These are phyloP conservation scores for Pseudomyrmex dendroicus DNA, from an alignment of 1,140 invertebrate species.

Conservation along the genomic window DNA sequence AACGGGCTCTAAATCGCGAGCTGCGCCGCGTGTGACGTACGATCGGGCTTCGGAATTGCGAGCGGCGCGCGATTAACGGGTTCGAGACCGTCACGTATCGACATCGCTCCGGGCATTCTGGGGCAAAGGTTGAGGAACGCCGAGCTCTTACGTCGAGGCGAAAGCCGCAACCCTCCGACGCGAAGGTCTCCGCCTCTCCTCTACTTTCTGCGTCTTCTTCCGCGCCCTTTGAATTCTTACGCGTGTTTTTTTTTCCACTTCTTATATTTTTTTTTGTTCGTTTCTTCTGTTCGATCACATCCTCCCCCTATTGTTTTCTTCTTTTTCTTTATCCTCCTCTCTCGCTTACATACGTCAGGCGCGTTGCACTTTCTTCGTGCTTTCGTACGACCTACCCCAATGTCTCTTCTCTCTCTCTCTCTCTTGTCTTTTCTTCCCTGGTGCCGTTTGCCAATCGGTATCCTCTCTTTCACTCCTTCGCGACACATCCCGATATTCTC, in stretches of 20 bases:
- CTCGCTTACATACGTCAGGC: constrained; percentile 55
- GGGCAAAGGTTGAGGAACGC: constrained; percentile 85
- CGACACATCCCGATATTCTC: constrained; percentile 18
- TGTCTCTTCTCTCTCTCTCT: constrained; percentile 28
- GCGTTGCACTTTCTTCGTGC: constrained; percentile 69
- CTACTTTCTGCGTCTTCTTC: constrained; percentile 14
- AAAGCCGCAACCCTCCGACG: constrained; percentile 63
- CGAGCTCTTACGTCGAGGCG: constrained; percentile 62
- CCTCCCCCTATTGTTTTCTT: constrained; percentile 22
- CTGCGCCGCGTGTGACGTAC: constrained; percentile 26
- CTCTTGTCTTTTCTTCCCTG: constrained; percentile 12
- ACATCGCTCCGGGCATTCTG: constrained; percentile 80
- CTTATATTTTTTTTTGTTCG: constrained; percentile 52
- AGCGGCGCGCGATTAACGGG: constrained; percentile 74
- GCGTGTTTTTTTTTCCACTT: constrained; percentile 46
- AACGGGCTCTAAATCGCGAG: constrained; percentile 65
- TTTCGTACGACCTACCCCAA: constrained; percentile 80
- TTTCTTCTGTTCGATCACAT: constrained; percentile 1
- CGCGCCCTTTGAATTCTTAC: constrained; percentile 26
- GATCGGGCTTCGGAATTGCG: constrained; percentile 61
- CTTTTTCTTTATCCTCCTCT: constrained; percentile 36
- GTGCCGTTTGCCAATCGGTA: not conserved
- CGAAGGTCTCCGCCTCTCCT: not conserved
- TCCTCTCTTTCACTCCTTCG: constrained; percentile 39
- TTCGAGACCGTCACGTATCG: constrained; percentile 75